Base-by-base conservation (phyloP, 1,140 invertebrate species). In the Nasonia giraulti region DNA sequence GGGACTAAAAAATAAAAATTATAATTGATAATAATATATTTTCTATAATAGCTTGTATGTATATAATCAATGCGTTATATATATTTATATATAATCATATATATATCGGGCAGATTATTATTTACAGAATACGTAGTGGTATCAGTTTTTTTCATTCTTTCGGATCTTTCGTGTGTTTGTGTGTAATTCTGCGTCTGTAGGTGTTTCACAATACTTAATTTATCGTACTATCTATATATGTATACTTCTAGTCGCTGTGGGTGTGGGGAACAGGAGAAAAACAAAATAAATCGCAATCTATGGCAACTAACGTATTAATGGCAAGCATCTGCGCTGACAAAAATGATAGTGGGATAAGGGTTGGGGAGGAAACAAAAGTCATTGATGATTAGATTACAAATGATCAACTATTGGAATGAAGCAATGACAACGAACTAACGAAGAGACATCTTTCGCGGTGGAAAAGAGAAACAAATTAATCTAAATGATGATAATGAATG, bases 261-360 rank as follows among this genome's bases (percentile, higher is more conserved):
- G 40, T n/a, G 3, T 27, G 17, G 17, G 23, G 50, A 12, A 44
- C 31, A 62, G 88, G 85, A 71, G 7, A 87, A 87, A 87, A 88
- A 82, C 77, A 84, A 83, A 71, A 71, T 27, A 87, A 86, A 87
- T 87, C 82, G 79, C 87, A 89, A 88, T 87, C 90, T 91, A 91
- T 91, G 90, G 90, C 91, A 91, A 90, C 90, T 90, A 91, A 89
- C 84, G 82, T 91, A 89, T 86, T 91, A 91, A 91, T 91, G 90
- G 91, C 91, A 91, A 91, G 90, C 87, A 86, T 86, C 68, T 91
- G 87, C 87, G 44, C 55, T 85, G 84, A 69, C 12, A 62, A 84
- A 69, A 40, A 37, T 80, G 83, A 80, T 69, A 68, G 17, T 40
- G 69, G 47, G 44, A 31, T 68, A 69, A 50, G 47, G 31, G 27